Evolutionary conservation across 2,113 vertebrate species (phyloP).

Genomic region (Serilophus lunatus): DNA sequence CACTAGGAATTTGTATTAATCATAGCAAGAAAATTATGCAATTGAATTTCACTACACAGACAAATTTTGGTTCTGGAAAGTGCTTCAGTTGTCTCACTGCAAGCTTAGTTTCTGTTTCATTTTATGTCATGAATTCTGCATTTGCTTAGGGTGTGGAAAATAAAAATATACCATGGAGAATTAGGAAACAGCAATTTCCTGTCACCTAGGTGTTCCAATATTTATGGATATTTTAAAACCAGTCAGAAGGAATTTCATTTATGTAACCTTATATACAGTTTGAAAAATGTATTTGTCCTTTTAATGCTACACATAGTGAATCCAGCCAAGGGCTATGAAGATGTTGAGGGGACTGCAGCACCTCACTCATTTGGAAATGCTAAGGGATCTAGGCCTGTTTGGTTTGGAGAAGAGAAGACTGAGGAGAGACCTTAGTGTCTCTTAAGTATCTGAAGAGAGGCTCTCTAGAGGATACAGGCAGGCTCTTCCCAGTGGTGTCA

Average conservation of each 20-base stretch:
- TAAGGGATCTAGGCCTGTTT: not conserved
- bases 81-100: not conserved
- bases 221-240: not conserved
- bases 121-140: not conserved
- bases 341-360: not conserved
- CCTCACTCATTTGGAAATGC: not conserved
- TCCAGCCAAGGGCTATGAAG: fast-evolving
- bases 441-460: not conserved
- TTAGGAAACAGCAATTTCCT: not conserved
- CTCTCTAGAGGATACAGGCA: not conserved
- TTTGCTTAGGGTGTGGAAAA: not conserved
- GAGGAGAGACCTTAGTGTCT: not conserved
- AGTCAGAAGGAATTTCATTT: not conserved
- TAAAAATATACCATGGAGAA: not conserved
- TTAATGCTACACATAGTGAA: not conserved
- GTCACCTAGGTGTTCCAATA: not conserved
- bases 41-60: not conserved
- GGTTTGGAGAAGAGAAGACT: fast-evolving
- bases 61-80: not conserved
- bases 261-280: not conserved
- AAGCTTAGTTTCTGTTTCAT: not conserved
- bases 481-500: not conserved
- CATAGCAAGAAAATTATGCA: not conserved
- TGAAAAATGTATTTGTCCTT: not conserved
- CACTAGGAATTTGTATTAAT: not conserved